Evolutionary conservation across 2,797 vertebrate species (phyloP), one percentile per base, ranked within the genome.

Genomic region (Cygnus olor): DNA sequence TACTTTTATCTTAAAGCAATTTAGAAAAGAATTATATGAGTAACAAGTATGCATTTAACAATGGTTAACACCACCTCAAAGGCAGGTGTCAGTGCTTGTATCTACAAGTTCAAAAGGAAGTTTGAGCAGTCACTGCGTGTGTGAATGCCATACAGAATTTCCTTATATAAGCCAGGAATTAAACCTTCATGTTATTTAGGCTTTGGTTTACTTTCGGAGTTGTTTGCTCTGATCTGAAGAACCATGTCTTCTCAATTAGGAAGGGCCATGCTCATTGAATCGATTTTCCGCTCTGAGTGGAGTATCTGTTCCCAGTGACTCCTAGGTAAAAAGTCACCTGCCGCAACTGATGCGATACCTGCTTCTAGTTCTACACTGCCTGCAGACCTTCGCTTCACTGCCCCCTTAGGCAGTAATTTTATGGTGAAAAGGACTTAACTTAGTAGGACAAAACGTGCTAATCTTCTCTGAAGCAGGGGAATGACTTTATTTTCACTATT

Each of bases 1-100:
- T 85, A 22, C 94, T 91, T 93, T 97, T 87, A 88, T 93, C 93
- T 90, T 85, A 63, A 61, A 73, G 85, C 81, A 71, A 90, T 94
- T 93, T 92, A 71, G 68, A 53, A 58, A 30, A 82, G 74, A 85
- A 82, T 82, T 93, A 28, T 76, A 13, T 44, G 66, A 73, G 88
- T 80, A 83, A 61, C 86, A 92, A 93, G 64, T 70, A 28, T 42
- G 64, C 42, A 30, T 36, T 80, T 89, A 87, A 40, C 68, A 61
- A 68, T 82, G 78, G 56, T 85, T 95, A 92, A 34, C 64, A 18
- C 0, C 20, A 78, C 84, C 93, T 94, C 49, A 64, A 68, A 95
- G 81, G 22, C 86, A 68, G 0, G 1, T 86, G 78, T 94, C 88
- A 71, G n/a, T 90, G 92, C 76, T 80, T 85, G 25, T 64, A 28